Evolutionary conservation across 2,113 vertebrate species (phyloP).

Genomic region (Cardinalis cardinalis): DNA sequence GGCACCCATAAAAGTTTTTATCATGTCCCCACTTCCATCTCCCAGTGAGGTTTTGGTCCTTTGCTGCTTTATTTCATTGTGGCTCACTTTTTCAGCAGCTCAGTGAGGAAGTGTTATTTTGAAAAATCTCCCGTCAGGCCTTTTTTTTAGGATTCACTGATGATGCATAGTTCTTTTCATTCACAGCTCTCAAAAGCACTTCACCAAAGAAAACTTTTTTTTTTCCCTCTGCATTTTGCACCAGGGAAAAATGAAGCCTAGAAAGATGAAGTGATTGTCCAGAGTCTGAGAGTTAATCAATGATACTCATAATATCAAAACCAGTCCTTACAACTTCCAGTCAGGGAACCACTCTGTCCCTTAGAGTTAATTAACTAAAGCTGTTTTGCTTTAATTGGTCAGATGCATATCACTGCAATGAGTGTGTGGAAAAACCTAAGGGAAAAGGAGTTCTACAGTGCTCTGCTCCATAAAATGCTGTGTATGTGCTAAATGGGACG

Average conservation of each 20-base stretch:
- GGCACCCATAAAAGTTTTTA: not conserved
- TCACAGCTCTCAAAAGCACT: slow-evolving; percentile 7
- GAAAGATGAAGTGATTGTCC: slow-evolving; percentile 20
- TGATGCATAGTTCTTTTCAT: not conserved
- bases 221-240: slow-evolving; percentile 6
- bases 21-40: not conserved
- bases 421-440: not conserved
- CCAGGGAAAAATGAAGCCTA: not conserved
- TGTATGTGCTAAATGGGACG: slow-evolving; percentile 8
- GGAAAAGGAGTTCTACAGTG: not conserved
- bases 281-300: not conserved
- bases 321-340: not conserved
- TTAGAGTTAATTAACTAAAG: slow-evolving; percentile 49
- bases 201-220: slow-evolving; percentile 17
- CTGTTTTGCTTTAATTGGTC: slow-evolving; percentile 45
- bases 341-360: not conserved
- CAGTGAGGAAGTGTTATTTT: not conserved
- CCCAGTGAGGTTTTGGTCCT: not conserved
- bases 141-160: not conserved
- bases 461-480: not conserved
- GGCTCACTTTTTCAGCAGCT: not conserved
- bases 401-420: not conserved
- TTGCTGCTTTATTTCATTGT: not conserved
- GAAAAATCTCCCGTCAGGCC: not conserved
- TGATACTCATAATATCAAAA: not conserved